A percentile compares a stretch with the other conserved stretches of the same genome.
Evolutionary conservation across 2,113 vertebrate genomes (phyloP).

Genomic region (Arenaria interpres): DNA sequence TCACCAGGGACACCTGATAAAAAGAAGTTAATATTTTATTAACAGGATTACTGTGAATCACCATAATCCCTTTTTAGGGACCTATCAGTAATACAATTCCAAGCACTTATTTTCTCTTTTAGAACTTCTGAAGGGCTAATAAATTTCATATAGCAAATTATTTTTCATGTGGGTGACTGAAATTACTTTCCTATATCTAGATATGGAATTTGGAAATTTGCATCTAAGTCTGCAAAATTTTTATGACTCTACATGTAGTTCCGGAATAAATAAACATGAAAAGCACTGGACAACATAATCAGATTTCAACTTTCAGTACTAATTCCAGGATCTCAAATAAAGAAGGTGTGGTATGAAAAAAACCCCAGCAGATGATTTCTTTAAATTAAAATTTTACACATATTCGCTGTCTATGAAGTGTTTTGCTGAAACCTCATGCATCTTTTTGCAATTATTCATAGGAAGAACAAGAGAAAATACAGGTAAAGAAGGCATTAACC

Average conservation of each 20-base stretch:
- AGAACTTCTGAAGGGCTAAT: not conserved
- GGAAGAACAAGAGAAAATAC: not conserved
- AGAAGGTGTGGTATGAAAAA: not conserved
- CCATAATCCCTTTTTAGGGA: not conserved
- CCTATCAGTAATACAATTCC: not conserved
- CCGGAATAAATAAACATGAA: not conserved
- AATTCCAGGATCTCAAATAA: not conserved
- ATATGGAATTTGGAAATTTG: not conserved
- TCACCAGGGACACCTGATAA: not conserved
- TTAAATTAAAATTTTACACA: not conserved
- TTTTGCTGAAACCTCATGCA: not conserved
- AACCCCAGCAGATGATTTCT: not conserved
- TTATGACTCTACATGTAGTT: not conserved
- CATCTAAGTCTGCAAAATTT: not conserved
- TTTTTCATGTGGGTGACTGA: not conserved
- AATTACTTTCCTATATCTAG: not conserved
- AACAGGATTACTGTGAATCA: not conserved
- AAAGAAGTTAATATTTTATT: not conserved
- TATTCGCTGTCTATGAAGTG: not conserved
- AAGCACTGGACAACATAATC: not conserved
- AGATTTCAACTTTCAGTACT: not conserved
- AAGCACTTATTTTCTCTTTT: not conserved
- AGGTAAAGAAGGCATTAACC: not conserved
- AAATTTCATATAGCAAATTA: not conserved
- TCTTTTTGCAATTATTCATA: not conserved